A percentile compares a stretch with the other conserved stretches of the same genome.
These are phyloP conservation scores for Heptranchias perlo DNA, from an alignment of 2,113 vertebrate species.

Conservation along the genomic window DNA sequence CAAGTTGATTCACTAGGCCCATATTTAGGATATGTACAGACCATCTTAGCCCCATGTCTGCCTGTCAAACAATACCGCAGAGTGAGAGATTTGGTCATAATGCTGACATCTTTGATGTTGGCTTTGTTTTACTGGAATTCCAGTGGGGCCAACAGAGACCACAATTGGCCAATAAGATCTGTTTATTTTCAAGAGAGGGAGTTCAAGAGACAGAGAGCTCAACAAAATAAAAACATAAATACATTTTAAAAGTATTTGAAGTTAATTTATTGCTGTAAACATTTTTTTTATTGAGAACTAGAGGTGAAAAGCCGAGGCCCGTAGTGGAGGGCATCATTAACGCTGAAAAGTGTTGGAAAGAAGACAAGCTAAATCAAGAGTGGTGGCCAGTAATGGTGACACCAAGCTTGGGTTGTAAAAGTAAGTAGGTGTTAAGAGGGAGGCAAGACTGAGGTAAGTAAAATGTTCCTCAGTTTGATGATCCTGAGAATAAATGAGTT, in stretches of 20 bases:
- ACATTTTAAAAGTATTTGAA: background rate
- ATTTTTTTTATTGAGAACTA: background rate
- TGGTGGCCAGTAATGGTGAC: background rate
- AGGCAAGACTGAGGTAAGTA: background rate
- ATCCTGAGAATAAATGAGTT: background rate
- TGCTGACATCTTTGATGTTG: background rate
- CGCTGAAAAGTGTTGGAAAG: background rate
- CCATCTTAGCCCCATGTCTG: background rate
- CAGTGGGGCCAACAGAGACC: background rate
- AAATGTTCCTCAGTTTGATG: background rate
- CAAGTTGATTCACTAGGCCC: background rate
- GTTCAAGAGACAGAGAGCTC: background rate
- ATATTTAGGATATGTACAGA: background rate
- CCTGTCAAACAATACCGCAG: background rate
- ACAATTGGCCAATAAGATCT: background rate
- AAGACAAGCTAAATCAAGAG: background rate
- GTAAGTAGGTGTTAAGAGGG: background rate
- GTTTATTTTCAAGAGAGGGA: background rate
- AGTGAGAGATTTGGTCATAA: background rate
- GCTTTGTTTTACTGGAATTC: background rate
- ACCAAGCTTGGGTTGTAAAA: background rate
- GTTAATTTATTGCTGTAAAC: background rate
- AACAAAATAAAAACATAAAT: background rate
- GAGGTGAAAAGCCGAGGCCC: background rate
- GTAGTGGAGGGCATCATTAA: background rate